These are phyloP conservation scores for Corynorhinus townsendii DNA, from an alignment of 2,113 vertebrate species.

Conservation along the genomic window DNA sequence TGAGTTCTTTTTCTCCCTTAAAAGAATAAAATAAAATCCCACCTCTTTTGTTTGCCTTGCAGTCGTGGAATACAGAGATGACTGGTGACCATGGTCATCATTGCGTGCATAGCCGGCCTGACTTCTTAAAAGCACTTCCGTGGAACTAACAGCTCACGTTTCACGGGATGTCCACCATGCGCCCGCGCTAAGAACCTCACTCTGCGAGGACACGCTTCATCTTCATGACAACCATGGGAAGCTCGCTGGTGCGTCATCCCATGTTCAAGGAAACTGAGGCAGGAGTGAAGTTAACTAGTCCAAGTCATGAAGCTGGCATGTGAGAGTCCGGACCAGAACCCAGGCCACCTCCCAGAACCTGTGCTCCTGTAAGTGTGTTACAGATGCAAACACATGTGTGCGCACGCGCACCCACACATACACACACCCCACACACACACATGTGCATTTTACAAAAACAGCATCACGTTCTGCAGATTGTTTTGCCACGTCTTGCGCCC, in stretches of 20 bases:
- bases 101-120: constrained; percentile 55
- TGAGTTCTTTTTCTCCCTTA: background rate
- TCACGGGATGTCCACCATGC: background rate
- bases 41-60: background rate
- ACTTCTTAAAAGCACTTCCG: background rate
- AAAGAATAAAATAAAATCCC: background rate
- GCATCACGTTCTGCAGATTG: fast-evolving
- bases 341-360: background rate
- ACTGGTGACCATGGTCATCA: fast-evolving
- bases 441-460: background rate
- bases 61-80: background rate
- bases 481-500: background rate
- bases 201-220: background rate
- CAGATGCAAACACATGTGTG: background rate
- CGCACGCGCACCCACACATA: fast-evolving
- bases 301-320: background rate
- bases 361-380: fast-evolving
- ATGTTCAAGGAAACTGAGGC: background rate
- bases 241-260: too few relatives aligned
- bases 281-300: background rate
- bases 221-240: background rate
- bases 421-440: fast-evolving
- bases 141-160: background rate
- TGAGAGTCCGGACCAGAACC: background rate
- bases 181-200: background rate